Percentiles rank a stretch among this genome's conserved stretches.
phyloP scores from a whole-genome alignment of 2,888 invertebrate genomes.

The Hypselothyrea guttata region DNA sequence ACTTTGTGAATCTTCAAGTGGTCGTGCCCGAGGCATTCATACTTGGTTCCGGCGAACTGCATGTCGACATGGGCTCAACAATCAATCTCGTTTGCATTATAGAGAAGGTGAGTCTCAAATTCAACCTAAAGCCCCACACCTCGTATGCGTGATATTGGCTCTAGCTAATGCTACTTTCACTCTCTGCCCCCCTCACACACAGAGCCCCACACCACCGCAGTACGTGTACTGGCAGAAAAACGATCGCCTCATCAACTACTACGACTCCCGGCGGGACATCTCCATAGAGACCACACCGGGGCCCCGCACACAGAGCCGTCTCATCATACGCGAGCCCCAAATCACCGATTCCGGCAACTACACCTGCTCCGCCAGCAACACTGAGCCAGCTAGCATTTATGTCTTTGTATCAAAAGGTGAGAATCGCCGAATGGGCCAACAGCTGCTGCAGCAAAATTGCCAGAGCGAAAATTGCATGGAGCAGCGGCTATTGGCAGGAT shows the following conservation, averaged over 20 bases:
- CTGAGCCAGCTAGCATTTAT: conserved; percentile 93
- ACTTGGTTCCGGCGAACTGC: conserved; percentile 92
- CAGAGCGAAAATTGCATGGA: not conserved
- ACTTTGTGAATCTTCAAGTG: conserved; percentile 93
- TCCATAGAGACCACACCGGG: conserved; percentile 92
- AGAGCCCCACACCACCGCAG: conserved; percentile 96
- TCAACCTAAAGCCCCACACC: conserved; percentile 6
- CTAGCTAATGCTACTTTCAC: not conserved
- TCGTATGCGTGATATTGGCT: conserved; percentile 18
- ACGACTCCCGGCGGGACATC: conserved; percentile 91
- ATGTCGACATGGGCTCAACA: conserved; percentile 94
- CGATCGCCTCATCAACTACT: conserved; percentile 96
- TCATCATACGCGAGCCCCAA: conserved; percentile 91
- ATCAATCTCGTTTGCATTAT: conserved; percentile 94
- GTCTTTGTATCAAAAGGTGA: conserved; percentile 96
- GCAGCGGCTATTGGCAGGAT: conserved; percentile 15
- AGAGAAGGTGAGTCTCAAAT: conserved; percentile 88
- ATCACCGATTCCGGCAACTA: conserved; percentile 95
- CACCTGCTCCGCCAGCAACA: conserved; percentile 94
- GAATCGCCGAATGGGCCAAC: conserved; percentile 55
- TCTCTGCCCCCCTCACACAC: not conserved
- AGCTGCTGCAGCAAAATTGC: conserved; percentile 1
- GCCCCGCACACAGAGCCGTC: conserved; percentile 91
- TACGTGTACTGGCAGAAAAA: conserved; percentile 98
- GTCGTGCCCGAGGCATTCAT: conserved; percentile 95